Conservation (phyloP, 53 echinoderm and acorn worm species). For the Temnopleurus reevesii region DNA sequence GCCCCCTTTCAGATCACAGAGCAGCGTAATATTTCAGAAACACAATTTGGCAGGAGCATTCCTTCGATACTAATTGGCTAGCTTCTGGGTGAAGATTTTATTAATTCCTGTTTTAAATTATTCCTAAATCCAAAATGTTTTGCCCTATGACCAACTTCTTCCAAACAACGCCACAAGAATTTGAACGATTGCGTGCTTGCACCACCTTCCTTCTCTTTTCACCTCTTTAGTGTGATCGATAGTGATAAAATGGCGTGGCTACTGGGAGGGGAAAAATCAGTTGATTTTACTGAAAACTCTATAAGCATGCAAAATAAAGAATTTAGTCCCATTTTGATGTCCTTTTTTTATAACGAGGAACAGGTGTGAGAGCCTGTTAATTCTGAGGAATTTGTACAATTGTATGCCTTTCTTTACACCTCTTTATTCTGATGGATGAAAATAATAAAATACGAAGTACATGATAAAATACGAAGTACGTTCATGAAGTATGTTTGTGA, state of each 20-base stretch:
- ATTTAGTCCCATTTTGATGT: neutral
- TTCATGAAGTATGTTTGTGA: too few relatives aligned
- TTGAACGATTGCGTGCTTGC: conserved; percentile 33
- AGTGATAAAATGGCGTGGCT: conserved; percentile 4
- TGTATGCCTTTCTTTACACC: conserved; percentile 17
- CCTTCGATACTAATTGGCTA: too few relatives aligned
- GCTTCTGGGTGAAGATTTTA: too few relatives aligned
- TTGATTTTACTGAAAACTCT: too few relatives aligned
- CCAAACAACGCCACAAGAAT: conserved; percentile 20
- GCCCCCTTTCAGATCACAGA: too few relatives aligned
- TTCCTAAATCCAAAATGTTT: conserved; percentile 42
- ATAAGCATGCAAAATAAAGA: conserved; percentile 3
- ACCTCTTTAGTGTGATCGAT: neutral
- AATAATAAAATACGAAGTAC: too few relatives aligned
- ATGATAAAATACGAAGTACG: too few relatives aligned
- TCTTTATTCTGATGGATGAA: neutral
- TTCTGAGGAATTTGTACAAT: neutral
- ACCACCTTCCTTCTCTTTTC: conserved; percentile 35
- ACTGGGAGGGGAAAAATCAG: too few relatives aligned
- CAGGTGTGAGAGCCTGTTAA: conserved; percentile 22
- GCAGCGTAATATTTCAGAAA: too few relatives aligned
- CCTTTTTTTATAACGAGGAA: neutral
- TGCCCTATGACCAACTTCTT: neutral
- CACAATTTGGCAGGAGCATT: too few relatives aligned
- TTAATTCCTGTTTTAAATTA: too few relatives aligned